Evolutionary conservation across 2,797 vertebrate genomes (phyloP), one percentile per base, ranked within the genome.

Genomic region (Pangasius larnaudii): DNA sequence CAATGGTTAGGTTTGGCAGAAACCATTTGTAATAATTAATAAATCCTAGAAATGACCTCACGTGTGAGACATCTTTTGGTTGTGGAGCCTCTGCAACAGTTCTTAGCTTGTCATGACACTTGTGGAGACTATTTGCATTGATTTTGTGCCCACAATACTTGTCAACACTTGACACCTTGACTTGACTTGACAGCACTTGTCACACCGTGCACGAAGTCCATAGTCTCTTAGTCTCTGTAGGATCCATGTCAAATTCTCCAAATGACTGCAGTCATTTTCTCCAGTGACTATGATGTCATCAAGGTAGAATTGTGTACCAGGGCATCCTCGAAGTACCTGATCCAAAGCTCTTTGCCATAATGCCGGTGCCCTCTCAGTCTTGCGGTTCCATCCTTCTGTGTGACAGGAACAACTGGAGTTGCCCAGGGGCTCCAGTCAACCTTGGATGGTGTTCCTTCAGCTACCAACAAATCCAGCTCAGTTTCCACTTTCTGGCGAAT

Each of bases 1-100:
- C 58, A 4, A 22, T 77, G 42, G 58, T 58, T 42, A 88, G 42
- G 19, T 88, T 85, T 63, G 81, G 87, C 22, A 85, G 19, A n/a
- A 78, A 88, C 22, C 58, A 65, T n/a, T 77, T 46, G 33, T 84
- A 88, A 16, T 88, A 88, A 19, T 84, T 84, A 2, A 88, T 56
- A 84, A 72, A 63, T 33, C 71, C 72, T 22, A 77, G 8, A 11
- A 46, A 78, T 3, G 69, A 86, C 30, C 49, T 56, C 14, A 86
- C 7, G 5, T 51, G 67, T 75, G 58, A 82, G 1, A 82, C 24
- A 30, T n/a, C 16, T 4, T 83, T 6, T 46, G 39, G 59, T 46
- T 10, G 8, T 42, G 81, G 81, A 27, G 39, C 81, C 10, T 83
- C 0, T 18, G 46, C 3, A 2, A 83, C 24, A 16, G 59, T 36